Percentiles rank a stretch among this genome's conserved stretches.
Evolutionary conservation across 2,797 vertebrate species (phyloP).

Genomic region (Mormyrops boulengeri): DNA sequence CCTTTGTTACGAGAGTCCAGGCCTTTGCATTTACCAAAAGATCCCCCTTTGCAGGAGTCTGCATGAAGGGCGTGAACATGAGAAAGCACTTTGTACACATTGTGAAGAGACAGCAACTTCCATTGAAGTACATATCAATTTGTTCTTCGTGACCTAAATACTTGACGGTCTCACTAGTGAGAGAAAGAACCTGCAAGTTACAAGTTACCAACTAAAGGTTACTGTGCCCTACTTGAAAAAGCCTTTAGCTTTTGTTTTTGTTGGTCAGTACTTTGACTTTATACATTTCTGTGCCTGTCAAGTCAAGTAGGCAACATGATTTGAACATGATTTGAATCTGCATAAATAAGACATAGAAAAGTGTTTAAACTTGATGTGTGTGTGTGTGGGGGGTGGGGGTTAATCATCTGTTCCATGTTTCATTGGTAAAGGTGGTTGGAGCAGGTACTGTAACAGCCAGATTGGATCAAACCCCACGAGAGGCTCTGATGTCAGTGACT

Average conservation of each 20-base stretch:
- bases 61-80: conserved; percentile 7
- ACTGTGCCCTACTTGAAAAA: neutral
- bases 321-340: neutral
- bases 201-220: neutral
- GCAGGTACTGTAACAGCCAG: neutral
- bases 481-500: neutral
- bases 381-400: too few relatives aligned
- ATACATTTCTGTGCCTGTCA: neutral
- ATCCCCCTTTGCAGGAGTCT: conserved; percentile 45
- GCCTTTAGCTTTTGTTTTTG: neutral
- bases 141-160: neutral
- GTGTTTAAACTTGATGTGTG: neutral
- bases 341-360: neutral
- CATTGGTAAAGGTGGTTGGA: neutral
- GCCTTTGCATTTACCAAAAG: conserved; percentile 72
- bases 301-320: neutral
- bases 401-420: neutral
- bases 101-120: neutral
- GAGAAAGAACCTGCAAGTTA: neutral
- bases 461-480: neutral
- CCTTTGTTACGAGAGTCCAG: conserved; percentile 65
- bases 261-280: neutral
- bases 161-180: neutral
- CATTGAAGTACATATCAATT: neutral
- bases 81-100: neutral